Percentiles rank a stretch among this genome's conserved stretches.
phyloP scores from a whole-genome alignment of 2,113 vertebrate species.

The Pongo abelii region DNA sequence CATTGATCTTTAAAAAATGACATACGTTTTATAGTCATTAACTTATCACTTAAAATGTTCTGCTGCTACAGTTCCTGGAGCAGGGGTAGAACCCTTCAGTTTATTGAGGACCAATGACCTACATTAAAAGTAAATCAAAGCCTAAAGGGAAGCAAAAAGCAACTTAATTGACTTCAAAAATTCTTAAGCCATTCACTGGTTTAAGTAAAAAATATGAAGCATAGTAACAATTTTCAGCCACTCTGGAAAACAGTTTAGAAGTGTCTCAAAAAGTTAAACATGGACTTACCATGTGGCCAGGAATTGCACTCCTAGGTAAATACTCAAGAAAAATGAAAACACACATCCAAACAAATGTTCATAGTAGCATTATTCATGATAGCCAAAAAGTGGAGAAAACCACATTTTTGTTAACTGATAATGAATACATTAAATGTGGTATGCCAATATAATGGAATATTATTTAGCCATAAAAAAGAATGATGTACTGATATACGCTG shows the following conservation, averaged over 20 bases:
- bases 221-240: not conserved
- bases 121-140: not conserved
- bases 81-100: not conserved
- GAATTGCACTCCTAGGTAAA: not conserved
- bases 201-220: conserved; percentile 15
- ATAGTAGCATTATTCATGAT: not conserved
- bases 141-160: not conserved
- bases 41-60: not conserved
- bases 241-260: not conserved
- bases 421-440: not conserved
- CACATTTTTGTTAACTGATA: not conserved
- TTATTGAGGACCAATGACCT: not conserved
- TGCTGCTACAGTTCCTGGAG: not conserved
- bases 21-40: not conserved
- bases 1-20: not conserved
- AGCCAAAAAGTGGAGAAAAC: not conserved
- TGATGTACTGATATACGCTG: not conserved
- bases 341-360: not conserved
- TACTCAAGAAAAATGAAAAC: not conserved
- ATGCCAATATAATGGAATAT: not conserved
- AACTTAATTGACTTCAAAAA: not conserved
- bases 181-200: not conserved
- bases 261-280: not conserved
- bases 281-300: not conserved
- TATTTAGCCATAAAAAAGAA: not conserved